phyloP scores from a whole-genome alignment of 2,797 vertebrate species.

The Crypturellus tataupa region DNA sequence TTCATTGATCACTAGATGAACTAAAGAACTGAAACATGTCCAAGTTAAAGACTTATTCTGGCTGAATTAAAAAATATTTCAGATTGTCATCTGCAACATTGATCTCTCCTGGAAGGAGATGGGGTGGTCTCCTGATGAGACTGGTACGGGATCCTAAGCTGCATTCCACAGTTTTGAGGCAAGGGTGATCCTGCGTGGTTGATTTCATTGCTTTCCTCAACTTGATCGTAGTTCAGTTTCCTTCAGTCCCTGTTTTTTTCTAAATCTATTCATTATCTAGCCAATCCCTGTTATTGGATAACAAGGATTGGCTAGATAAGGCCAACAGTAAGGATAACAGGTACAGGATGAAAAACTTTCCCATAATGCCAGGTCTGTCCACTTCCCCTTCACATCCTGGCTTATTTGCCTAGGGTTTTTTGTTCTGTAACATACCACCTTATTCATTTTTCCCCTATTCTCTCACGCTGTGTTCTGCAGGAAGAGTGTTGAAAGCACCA shows the following conservation, averaged over 20 bases:
- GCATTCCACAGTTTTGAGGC: neutral
- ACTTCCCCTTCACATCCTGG: neutral
- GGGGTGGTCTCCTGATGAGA: neutral
- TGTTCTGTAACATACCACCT: neutral
- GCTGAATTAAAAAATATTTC: neutral
- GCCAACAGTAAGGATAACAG: too few relatives aligned
- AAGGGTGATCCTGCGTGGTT: neutral
- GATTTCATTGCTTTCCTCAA: neutral
- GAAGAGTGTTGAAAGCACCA: neutral
- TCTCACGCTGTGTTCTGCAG: neutral
- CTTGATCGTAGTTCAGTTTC: neutral
- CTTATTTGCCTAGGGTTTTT: neutral
- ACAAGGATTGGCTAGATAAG: too few relatives aligned
- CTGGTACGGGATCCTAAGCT: neutral
- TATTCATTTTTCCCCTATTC: neutral
- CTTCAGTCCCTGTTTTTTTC: neutral
- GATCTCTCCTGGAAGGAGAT: neutral
- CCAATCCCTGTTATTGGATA: neutral
- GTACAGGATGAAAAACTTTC: neutral
- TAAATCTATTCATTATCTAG: neutral
- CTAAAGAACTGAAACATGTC: neutral
- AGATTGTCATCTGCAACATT: fast-evolving
- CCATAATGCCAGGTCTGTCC: neutral
- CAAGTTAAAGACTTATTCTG: neutral
- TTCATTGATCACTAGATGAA: neutral